Evolutionary conservation across 2,888 invertebrate genomes (phyloP).

Genomic region (Tenthredo livida): DNA sequence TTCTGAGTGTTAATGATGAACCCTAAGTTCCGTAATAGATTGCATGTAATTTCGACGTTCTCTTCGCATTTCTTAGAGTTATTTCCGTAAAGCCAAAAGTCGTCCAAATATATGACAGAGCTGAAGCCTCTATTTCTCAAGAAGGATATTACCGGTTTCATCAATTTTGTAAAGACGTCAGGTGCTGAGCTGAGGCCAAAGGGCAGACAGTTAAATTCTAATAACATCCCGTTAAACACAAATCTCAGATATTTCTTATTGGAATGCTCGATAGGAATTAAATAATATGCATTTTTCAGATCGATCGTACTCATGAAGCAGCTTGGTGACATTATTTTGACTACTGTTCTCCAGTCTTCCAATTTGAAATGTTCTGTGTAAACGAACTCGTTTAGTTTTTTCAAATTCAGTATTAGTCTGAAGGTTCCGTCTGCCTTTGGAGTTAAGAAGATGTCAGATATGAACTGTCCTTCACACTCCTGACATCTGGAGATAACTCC

Average conservation of each 20-base stretch:
- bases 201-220: background rate
- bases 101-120: slow-evolving; percentile 55
- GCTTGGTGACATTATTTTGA: slow-evolving; percentile 16
- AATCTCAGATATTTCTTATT: slow-evolving; percentile 47
- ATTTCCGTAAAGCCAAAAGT: slow-evolving; percentile 54
- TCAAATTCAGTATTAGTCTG: too few relatives aligned
- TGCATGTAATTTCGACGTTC: background rate
- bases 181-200: background rate
- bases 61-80: background rate
- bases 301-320: slow-evolving; percentile 7
- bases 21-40: background rate
- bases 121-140: slow-evolving; percentile 34
- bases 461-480: too few relatives aligned
- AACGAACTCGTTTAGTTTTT: background rate
- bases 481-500: too few relatives aligned
- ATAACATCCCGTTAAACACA: background rate
- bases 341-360: background rate
- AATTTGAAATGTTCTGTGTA: background rate
- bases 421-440: too few relatives aligned
- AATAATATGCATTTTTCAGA: too few relatives aligned
- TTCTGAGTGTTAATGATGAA: background rate
- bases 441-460: too few relatives aligned
- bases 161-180: slow-evolving; percentile 47
- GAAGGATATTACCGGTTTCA: slow-evolving; percentile 55
- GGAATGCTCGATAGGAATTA: background rate